Evolutionary conservation across 1,140 invertebrate genomes (phyloP).

Genomic region (Sycophila sp.): DNA sequence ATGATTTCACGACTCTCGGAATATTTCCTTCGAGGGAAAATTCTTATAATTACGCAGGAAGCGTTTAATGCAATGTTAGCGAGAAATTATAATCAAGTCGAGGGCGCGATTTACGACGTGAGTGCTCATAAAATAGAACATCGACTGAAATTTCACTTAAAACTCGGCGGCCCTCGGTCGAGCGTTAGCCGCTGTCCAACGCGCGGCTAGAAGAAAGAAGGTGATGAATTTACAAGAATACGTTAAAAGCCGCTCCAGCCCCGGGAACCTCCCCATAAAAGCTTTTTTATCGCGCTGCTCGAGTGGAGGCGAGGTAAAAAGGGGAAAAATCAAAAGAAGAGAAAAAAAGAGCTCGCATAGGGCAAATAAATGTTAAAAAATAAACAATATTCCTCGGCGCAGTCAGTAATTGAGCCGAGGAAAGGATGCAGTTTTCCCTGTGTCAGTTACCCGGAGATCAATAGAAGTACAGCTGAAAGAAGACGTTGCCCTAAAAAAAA

Average conservation of each 20-base stretch:
- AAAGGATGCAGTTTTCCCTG: too few species aligned
- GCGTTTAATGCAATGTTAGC: too few species aligned
- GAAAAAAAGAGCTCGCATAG: too few species aligned
- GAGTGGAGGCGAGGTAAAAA: background rate
- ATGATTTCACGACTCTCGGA: too few species aligned
- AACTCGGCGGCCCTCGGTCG: background rate
- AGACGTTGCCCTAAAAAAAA: too few species aligned
- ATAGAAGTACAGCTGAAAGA: too few species aligned
- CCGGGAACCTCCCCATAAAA: background rate
- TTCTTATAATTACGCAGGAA: too few species aligned
- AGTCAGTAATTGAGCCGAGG: too few species aligned
- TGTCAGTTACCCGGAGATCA: too few species aligned
- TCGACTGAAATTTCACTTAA: background rate
- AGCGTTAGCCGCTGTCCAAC: background rate
- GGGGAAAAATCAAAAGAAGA: background rate
- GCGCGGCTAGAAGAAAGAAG: background rate
- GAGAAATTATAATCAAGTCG: background rate
- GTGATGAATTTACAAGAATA: slow-evolving; percentile 10
- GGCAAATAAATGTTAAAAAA: too few species aligned
- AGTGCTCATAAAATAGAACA: background rate
- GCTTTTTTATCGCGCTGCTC: background rate
- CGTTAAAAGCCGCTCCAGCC: background rate
- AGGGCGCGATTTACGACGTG: background rate
- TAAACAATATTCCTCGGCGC: too few species aligned
- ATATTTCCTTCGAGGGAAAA: too few species aligned